Evolutionary conservation across 2,888 invertebrate genomes (phyloP), one percentile per base, ranked within the genome.

Genomic region (Acronicta leporina): DNA sequence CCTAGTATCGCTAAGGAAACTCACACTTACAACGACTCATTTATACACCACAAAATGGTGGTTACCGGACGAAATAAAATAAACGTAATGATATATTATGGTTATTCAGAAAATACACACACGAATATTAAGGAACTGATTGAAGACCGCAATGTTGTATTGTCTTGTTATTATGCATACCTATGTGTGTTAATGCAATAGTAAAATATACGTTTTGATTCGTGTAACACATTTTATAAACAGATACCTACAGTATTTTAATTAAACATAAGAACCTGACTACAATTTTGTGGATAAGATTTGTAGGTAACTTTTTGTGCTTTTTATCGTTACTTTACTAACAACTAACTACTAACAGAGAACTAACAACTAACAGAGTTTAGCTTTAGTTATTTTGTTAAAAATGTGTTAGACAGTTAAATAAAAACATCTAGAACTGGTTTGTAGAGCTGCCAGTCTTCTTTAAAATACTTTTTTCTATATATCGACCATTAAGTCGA

Each of bases 1-100:
- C n/a, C n/a, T n/a, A n/a, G n/a, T n/a, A 63, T 44, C 38, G 14
- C 2, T 2, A 4, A 16, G 33, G 46, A 44, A 42, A 40, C 72
- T 71, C 72, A 67, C 78, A 67, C 65, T 65, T 50, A 44, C 49
- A 35, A 50, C 47, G 25, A 27, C 50, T 58, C 16, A 16, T n/a
- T 49, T n/a, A 10, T 45, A 46, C 43, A 57, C 69, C 74, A 60
- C 47, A 45, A 35, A 20, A n/a, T 13, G 50, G 44, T 54, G 47
- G 16, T 40, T 16, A 10, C 14, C n/a, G 15, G 20, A 6, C 9
- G 16, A 14, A 40, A 5, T n/a, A 35, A 11, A 15, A 14, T 5
- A 30, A 30, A 45, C 38, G 5, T 13, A 35, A 35, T 35, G 35
- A 13, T 20, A 20, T 20, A 20, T 20, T 20, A 20, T 20, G 20